Evolutionary conservation across 1,140 invertebrate species (phyloP), one percentile per base, ranked within the genome.

Genomic region (Zaprionus ornatus): DNA sequence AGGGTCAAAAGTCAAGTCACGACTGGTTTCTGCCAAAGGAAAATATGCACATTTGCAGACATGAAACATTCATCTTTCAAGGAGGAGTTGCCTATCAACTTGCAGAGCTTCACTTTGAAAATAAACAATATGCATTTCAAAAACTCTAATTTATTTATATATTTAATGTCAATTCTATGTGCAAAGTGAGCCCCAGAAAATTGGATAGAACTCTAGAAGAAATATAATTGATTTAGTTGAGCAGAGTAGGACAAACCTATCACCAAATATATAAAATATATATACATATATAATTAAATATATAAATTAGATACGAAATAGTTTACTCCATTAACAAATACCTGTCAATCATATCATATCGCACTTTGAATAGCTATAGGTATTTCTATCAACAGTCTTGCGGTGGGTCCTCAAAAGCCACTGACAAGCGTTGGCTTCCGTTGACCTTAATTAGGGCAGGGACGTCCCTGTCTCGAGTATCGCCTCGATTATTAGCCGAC

Each of bases 401-500:
- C 45, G 81, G 85, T 81, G 57, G 81, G 75, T 90, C 57, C 54
- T 64, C 48, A 35, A 32, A 63, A 59, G 35, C 6, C 23, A 67
- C 32, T 90, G 85, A 85, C 85, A 90, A 76, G 69, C 69, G 69
- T 21, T n/a, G 45, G 86, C 85, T 90, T 77, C 85, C 61, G 86
- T 90, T 90, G 71, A 40, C 42, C 45, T 55, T 84, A 81, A 84
- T 88, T 88, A 57, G 57, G 40, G 2, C 55, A 48, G 40, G 13
- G 55, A 12, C 17, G 48, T 54, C 19, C 13, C 12, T 23, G 15
- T 5, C 37, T 45, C 55, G 45, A 23, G 71, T 79, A 66, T 70
- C 40, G n/a, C n/a, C 19, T 17, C 40, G 40, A 40, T 63, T 66
- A 84, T 76, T 70, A 63, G 48, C 66, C 62, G 83, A 90, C 84